Base-by-base conservation (phyloP, 2,888 invertebrate genomes). In the Colostygia pectinataria region DNA sequence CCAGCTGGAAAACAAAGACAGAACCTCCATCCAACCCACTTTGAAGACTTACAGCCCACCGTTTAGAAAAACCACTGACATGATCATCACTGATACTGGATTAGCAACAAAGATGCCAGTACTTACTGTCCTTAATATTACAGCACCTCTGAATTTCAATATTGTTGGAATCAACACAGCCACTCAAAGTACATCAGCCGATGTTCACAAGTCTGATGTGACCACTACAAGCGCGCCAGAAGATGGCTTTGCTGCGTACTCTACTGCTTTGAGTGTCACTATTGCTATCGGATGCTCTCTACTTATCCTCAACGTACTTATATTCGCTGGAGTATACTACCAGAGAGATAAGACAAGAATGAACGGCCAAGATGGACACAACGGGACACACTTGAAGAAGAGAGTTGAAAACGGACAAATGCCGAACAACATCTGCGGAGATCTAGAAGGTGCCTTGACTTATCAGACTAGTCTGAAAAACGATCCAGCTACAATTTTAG, bases 271-370 rank as follows among this genome's bases (percentile, higher is more conserved):
- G 8, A 97, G 97, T 79, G 97, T 97, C 0, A 98, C 97, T 10
- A 97, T 98, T 64, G 98, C 98, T 36, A 97, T 98, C 58, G 98
- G 98, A 27, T 97, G 98, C 74, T 97, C 97, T 2, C 85, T 98
- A 50, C 91, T 98, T 13, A 97, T 98, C 67, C 90, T 98, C 2
- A 98, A 98, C 76, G 96, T 98, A 33, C 89, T 98, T 18, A 97
- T 98, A 71, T 98, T 98, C 74, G 98, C 98, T 42, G 98, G 97
- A 2, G 97, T 98, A 0, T 98, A 98, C 78, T 98, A 98, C 74
- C 98, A 98, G 74, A 91, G 96, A 42, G 96, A 96, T 73, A 96
- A 96, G 78, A 95, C 95, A 55, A 91, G 95, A 59, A 93, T 95
- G 90, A 89, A 94, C 54, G 91, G 91, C 7, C 91, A 91, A 66